These are phyloP conservation scores for Pyrrhia umbra DNA, from an alignment of 2,888 invertebrate genomes.

Conservation along the genomic window DNA sequence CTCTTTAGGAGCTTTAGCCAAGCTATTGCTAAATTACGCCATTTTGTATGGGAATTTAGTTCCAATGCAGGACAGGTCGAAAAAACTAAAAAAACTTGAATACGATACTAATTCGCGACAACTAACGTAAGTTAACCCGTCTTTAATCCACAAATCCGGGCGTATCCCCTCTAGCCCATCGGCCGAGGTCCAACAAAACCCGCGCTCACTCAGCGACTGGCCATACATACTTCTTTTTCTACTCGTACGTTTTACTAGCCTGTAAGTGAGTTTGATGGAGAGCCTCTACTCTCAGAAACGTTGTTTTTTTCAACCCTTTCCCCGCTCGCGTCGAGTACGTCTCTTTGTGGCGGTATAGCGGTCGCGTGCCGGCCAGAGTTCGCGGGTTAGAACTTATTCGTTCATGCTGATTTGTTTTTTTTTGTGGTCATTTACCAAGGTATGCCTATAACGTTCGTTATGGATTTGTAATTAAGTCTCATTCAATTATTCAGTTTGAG, in stretches of 20 bases:
- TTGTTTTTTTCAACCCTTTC: conserved; percentile 61
- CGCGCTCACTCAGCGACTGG: conserved; percentile 55
- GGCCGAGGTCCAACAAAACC: conserved; percentile 80
- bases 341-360: conserved; percentile 61
- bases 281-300: conserved; percentile 58
- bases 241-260: conserved; percentile 56
- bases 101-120: too few species aligned
- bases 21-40: too few species aligned
- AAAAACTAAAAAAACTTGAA: too few species aligned
- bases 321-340: conserved; percentile 39
- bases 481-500: too few species aligned
- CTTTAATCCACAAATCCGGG: background rate
- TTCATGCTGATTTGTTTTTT: conserved; percentile 7
- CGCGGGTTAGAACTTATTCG: conserved; percentile 28
- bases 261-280: conserved; percentile 80
- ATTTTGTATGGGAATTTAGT: too few species aligned
- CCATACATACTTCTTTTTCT: conserved; percentile 45
- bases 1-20: too few species aligned
- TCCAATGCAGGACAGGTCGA: too few species aligned
- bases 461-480: too few species aligned
- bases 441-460: background rate
- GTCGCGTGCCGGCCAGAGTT: conserved; percentile 63
- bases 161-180: conserved; percentile 54
- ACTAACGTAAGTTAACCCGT: too few species aligned
- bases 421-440: background rate